Percentiles rank a stretch among this genome's conserved stretches.
phyloP scores from a whole-genome alignment of 2,797 vertebrate genomes.

The Orestias chungarensis region DNA sequence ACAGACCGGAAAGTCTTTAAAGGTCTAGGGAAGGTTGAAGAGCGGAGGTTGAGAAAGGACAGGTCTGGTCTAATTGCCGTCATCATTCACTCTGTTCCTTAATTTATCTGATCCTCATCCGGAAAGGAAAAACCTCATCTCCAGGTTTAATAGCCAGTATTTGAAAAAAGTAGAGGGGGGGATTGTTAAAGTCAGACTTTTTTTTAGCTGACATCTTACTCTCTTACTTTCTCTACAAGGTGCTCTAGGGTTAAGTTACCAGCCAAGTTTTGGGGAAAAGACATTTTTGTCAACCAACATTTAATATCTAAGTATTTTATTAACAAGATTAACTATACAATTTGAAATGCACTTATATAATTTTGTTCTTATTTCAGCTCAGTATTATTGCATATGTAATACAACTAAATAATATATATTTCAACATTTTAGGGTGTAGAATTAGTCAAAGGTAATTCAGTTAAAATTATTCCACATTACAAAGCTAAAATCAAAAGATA shows the following conservation, averaged over 20 bases:
- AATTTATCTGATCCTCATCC: slow-evolving; percentile 64
- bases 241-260: slow-evolving; percentile 50
- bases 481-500: neutral
- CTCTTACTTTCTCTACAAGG: slow-evolving; percentile 40
- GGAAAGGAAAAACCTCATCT: slow-evolving; percentile 63
- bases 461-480: too few relatives aligned
- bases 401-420: too few relatives aligned
- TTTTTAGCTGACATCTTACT: slow-evolving; percentile 44
- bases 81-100: slow-evolving; percentile 71
- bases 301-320: neutral
- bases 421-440: too few relatives aligned
- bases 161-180: slow-evolving; percentile 39
- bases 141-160: slow-evolving; percentile 47
- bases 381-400: too few relatives aligned
- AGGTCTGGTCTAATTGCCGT: slow-evolving; percentile 73
- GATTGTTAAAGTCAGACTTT: slow-evolving; percentile 28
- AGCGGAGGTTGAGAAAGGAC: slow-evolving; percentile 68
- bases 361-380: too few relatives aligned
- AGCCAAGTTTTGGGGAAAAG: slow-evolving; percentile 35
- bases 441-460: too few relatives aligned
- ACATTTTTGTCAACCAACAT: slow-evolving; percentile 50
- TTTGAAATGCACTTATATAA: too few relatives aligned
- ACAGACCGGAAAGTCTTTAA: slow-evolving; percentile 52
- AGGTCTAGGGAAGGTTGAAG: slow-evolving; percentile 71
- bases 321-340: too few relatives aligned